Base-by-base conservation (phyloP, 2,113 vertebrate genomes). In the Urocolius indicus region DNA sequence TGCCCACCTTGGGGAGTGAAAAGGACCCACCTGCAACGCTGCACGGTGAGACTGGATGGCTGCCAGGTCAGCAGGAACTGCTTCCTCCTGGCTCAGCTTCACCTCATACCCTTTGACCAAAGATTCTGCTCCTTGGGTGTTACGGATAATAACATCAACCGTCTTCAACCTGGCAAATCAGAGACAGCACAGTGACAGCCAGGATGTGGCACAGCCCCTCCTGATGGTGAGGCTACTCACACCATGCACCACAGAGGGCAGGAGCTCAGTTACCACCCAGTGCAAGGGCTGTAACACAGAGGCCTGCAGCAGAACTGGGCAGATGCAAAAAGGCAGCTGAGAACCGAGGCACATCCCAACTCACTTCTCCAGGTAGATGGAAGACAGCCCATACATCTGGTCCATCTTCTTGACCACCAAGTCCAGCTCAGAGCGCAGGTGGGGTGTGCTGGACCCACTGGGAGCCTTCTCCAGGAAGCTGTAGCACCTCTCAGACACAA, bases 61-160 rank as follows among this genome's bases (percentile, higher is more conserved):
- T 0, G 87, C 52, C 22, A 98, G 97, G 96, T 99, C 98, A 2
- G 99, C 98, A 2, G 99, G 98, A 11, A 99, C 98, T 0, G 98
- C 98, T 96, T 99, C 99, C 89, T 99, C 99, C 84, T 99, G 99
- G 94, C 99, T 99, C 72, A 99, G 97, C 89, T 98, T 98, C 83
- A 98, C 98, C 97, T 99, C 99, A 3, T 98, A 99, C 59, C 98
- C 99, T 91, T 98, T 99, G 61, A 99, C 98, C 96, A 98, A 97
- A 59, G 98, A 98, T 74, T 99, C 99, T 4, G 98, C 99, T 22
- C 98, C 98, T 54, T 99, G 99, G 38, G 98, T 98, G 92, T 93
- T 98, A 6, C 97, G 98, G 67, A 99, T 94, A 72, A 99, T 98
- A 54, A 99, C 26, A 36, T 99, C 99, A 4, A 99, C 97, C 0